Evolutionary conservation across 2,888 invertebrate species (phyloP), one percentile per base, ranked within the genome.

Genomic region (Apamea epomidion): DNA sequence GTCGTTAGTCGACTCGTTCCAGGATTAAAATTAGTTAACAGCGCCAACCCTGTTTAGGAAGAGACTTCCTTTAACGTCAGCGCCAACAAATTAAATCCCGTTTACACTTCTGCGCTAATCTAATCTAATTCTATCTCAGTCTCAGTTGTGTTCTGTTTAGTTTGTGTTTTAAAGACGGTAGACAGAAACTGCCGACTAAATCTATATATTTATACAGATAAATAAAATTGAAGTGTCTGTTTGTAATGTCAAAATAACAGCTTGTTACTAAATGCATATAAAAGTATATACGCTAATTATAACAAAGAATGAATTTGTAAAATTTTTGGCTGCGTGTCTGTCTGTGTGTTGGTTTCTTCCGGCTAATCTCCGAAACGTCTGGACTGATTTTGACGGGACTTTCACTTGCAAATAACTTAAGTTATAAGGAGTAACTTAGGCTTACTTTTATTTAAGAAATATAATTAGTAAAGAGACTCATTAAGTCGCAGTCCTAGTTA

Each of bases 1-100:
- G 93, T 92, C 94, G 94, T 95, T 94, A 94, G 93, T 91, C 91
- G 92, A 85, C 87, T 90, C 92, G 92, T 91, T 92, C 92, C 91
- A 85, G 90, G 92, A 94, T 94, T 95, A 94, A 94, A 95, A 96
- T 96, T 95, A 95, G 94, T 94, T 92, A 92, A 92, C 92, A 92
- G 91, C 92, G 92, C 83, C 84, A 92, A 91, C 92, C 86, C 90
- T 89, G 86, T 89, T 88, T 87, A 89, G 87, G 83, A 88, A 87
- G 90, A 87, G 88, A 90, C 91, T 92, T 93, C 91, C 92, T 92
- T 91, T 89, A 90, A 88, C 88, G 80, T 54, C 68, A 80, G 83
- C 81, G 86, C 79, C 60, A 87, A 90, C 88, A 90, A 91, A 89
- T 91, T 90, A 85, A 88, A 88, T 83, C 82, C 77, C 80, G 79